Base-by-base conservation (phyloP, 2,888 invertebrate genomes). In the Diarsia rubi region DNA sequence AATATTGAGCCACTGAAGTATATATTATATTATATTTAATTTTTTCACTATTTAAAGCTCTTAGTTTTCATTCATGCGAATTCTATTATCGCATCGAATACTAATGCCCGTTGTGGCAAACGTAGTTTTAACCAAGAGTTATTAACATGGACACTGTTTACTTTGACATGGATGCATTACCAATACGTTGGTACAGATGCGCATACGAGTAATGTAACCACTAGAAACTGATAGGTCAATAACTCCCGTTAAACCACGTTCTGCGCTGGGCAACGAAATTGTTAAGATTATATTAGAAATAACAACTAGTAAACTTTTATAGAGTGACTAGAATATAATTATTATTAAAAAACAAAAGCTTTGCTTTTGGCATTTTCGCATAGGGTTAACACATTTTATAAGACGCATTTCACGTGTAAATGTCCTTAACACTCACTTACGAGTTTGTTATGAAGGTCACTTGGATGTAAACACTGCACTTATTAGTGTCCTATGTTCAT, bases 41-140 rank as follows among this genome's bases (percentile, higher is more conserved):
- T 94, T 92, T 92, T 95, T 95, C 92, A 93, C 96, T 97, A 97
- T 96, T 97, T 97, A 97, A 97, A 97, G 97, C 97, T 97, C 96
- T 96, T 96, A 96, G 94, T 94, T 95, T 95, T 96, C 94, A 93
- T 95, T 93, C 84, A 93, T 92, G 93, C 95, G 94, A 95, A 92
- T 91, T 90, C 91, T 93, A 93, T 87, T 85, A 78, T 89, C 95
- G 95, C 95, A 93, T 92, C 89, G 91, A 94, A 94, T 93, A 94
- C 92, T 94, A 94, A 92, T 89, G 92, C 92, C 93, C 77, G 79
- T 81, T 70, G 73, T 81, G 82, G 83, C 75, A 84, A 88, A 84
- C 84, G 86, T 85, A 88, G 88, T 78, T 73, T 79, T 82, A 72
- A 85, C 82, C 37, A 37, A 66, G 73, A 73, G 75, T 81, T 79